Base-by-base conservation (phyloP, 2,113 vertebrate genomes). In the Columbina picui region DNA sequence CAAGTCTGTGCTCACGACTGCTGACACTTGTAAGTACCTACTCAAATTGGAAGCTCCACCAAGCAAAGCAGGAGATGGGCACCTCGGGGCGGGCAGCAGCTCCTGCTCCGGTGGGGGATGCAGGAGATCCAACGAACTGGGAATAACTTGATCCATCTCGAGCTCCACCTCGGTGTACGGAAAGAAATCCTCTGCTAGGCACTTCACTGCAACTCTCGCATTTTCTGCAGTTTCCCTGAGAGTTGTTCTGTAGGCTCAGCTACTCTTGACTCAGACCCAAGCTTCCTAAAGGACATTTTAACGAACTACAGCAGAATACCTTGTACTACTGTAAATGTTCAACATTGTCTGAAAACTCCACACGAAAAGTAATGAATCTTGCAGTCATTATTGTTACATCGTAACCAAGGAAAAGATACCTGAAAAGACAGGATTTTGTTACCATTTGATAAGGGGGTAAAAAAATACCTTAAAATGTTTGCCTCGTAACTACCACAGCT, bases 1-100 rank as follows among this genome's bases (percentile, higher is more conserved):
- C 9, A 45, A 20, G 52, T 6, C 52, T 64, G 78, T 49, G 59
- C 78, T 63, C 5, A 1, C 3, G 1, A 45, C 64, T 81, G 47
- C 60, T 50, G 56, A 74, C 5, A 5, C n/a, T 52, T 60, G 0
- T 0, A 60, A 78, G 60, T 17, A 50, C 25, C 85, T 59, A 41
- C 56, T 59, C 22, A 10, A 57, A 75, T 34, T 5, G 21, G 38
- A 67, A 85, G 36, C 29, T 68, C 53, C 56, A 89, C 27, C 73
- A 70, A 41, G 36, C 27, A 57, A 45, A 78, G 60, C 55, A 30
- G 1, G 10, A 45, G 57, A 30, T 27, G 9, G 1, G 0, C 0
- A 0, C 36, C 43, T 36, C 27, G 18, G 36, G 32, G 14, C 1
- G 4, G 38, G 65, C 9, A 10, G 70, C n/a, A 50, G 49, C 32